Evolutionary conservation across 1,140 invertebrate species (phyloP).

Genomic region (Bicyclus anynana): DNA sequence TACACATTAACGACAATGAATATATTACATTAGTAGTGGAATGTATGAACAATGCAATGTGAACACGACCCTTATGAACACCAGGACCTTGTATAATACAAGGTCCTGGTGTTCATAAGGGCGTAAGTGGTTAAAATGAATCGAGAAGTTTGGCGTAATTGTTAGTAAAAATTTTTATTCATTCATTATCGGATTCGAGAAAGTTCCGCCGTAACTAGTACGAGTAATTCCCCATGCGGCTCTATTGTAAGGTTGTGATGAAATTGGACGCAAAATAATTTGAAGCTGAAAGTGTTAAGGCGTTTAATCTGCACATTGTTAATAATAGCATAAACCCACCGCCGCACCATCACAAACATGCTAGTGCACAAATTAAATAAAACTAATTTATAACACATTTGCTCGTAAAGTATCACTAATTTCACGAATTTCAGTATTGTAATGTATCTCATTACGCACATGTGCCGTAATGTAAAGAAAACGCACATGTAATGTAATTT

Average conservation of each 20-base stretch:
- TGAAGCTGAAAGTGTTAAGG: constrained; percentile 16
- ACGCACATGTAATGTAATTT: no score
- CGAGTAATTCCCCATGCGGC: neutral
- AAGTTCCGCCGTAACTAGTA: no score
- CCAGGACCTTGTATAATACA: neutral
- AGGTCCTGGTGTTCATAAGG: no score
- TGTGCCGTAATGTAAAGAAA: no score
- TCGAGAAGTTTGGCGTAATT: neutral
- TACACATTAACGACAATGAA: neutral
- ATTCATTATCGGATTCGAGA: no score
- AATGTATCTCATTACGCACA: no score
- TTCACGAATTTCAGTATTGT: no score
- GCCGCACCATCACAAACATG: constrained; percentile 58
- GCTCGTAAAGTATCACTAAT: no score
- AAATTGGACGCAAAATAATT: neutral
- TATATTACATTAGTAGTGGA: neutral
- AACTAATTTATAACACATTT: no score
- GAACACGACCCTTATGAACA: no score
- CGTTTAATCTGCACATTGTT: constrained; percentile 33
- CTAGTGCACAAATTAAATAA: constrained; percentile 40
- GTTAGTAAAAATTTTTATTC: no score
- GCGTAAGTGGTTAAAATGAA: neutral
- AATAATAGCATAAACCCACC: constrained; percentile 73
- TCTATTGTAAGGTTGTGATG: neutral
- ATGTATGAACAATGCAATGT: neutral